These are phyloP conservation scores for Leptopilina syphax DNA, from an alignment of 2,888 invertebrate genomes.

Conservation along the genomic window DNA sequence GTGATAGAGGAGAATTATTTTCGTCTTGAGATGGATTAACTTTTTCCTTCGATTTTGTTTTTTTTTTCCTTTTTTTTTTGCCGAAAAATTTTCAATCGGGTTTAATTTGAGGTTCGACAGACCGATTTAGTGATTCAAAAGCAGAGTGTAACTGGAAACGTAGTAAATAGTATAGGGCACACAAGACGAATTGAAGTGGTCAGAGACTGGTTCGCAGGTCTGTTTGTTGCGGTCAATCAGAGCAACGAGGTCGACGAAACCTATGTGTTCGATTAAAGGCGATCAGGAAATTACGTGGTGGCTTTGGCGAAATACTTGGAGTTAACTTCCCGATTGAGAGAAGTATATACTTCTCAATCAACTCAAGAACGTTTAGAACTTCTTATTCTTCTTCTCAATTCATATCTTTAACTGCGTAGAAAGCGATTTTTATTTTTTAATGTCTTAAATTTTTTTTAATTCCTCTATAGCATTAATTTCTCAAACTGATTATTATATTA, in stretches of 20 bases:
- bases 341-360: constrained; percentile 14
- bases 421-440: too few species aligned
- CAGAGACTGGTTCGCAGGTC: constrained; percentile 36
- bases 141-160: constrained; percentile 33
- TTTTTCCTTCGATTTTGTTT: background rate
- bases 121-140: constrained; percentile 40
- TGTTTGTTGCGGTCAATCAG: constrained; percentile 42
- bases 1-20: too few species aligned
- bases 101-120: constrained; percentile 10
- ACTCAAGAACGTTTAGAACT: background rate
- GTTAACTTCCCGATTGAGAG: constrained; percentile 18
- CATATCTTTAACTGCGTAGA: background rate
- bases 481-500: too few species aligned
- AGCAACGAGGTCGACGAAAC: constrained; percentile 41
- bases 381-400: background rate
- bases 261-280: constrained; percentile 38
- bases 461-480: too few species aligned
- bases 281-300: constrained; percentile 39
- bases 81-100: constrained; percentile 3
- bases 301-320: constrained; percentile 33
- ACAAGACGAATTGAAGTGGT: constrained; percentile 37
- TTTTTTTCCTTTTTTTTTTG: background rate
- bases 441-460: too few species aligned
- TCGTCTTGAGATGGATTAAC: background rate
- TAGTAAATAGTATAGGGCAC: constrained; percentile 23